Percentiles rank a stretch among this genome's conserved stretches.
Conservation (phyloP, 2,888 invertebrate species). For the Pseudoips prasinana region DNA sequence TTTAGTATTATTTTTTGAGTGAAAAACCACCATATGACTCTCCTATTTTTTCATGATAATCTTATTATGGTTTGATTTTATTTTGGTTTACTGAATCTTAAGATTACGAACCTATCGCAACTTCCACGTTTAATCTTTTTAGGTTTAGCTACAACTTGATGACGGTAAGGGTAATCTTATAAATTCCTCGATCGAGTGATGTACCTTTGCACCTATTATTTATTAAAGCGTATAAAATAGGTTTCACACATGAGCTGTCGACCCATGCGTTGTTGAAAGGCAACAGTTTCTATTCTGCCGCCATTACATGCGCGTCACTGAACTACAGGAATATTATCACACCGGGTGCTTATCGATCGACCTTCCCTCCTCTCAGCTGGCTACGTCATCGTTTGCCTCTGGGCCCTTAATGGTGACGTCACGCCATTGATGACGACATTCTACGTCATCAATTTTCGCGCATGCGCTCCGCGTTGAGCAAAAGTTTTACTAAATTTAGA, state of each 20-base stretch:
- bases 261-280: slow-evolving; percentile 63
- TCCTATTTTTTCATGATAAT: no score
- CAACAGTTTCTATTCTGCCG: slow-evolving; percentile 47
- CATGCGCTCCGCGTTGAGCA: slow-evolving; percentile 46
- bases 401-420: slow-evolving; percentile 50
- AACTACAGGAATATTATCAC: slow-evolving; percentile 55
- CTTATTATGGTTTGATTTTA: no score
- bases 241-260: slow-evolving; percentile 60
- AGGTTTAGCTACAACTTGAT: no score
- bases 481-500: slow-evolving; percentile 44
- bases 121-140: no score
- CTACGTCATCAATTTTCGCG: slow-evolving; percentile 54
- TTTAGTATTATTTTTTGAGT: no score
- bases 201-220: slow-evolving; percentile 49
- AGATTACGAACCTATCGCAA: no score
- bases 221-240: slow-evolving; percentile 38
- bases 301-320: slow-evolving; percentile 63
- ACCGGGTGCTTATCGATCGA: slow-evolving; percentile 51
- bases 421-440: slow-evolving; percentile 51
- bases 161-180: slow-evolving; percentile 42
- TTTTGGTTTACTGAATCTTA: no score
- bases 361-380: slow-evolving; percentile 34
- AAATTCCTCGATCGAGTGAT: slow-evolving; percentile 48
- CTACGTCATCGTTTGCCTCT: slow-evolving; percentile 62
- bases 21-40: no score